A percentile compares a stretch with the other conserved stretches of the same genome.
Conservation (phyloP, 2,888 invertebrate genomes). For the Tetramorium bicarinatum region DNA sequence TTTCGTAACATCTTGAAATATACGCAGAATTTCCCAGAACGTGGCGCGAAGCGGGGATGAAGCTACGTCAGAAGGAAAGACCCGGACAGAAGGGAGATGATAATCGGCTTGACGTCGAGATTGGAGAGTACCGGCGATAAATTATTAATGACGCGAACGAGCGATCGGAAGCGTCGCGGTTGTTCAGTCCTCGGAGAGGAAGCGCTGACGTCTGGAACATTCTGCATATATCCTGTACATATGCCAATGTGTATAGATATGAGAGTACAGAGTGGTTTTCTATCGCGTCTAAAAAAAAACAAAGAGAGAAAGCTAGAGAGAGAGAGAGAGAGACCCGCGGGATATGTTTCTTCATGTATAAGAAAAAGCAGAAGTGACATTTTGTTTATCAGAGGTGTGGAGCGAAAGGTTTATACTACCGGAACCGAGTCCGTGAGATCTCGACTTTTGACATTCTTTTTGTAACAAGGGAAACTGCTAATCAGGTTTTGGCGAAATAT, state of each 20-base stretch:
- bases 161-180: not conserved
- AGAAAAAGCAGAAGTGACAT: not conserved
- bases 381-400: not conserved
- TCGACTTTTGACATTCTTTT: conserved; percentile 21
- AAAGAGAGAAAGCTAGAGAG: not conserved
- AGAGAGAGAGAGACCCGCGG: not conserved
- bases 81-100: not conserved
- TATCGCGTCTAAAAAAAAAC: conserved; percentile 12
- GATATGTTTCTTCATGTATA: conserved; percentile 23
- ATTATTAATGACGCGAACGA: not conserved
- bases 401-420: not conserved
- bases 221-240: conserved; percentile 32
- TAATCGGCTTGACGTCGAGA: not conserved
- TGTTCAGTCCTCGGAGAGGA: not conserved
- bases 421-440: conserved; percentile 7
- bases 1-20: conserved; percentile 28
- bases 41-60: not conserved
- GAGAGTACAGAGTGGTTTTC: conserved; percentile 32
- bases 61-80: not conserved
- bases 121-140: not conserved
- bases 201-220: conserved; percentile 5
- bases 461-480: not conserved
- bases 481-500: not conserved
- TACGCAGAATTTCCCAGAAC: conserved; percentile 10
- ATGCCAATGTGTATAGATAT: conserved; percentile 38